Evolutionary conservation across 2,888 invertebrate genomes (phyloP), one percentile per base, ranked within the genome.

Genomic region (Pomacea canaliculata): DNA sequence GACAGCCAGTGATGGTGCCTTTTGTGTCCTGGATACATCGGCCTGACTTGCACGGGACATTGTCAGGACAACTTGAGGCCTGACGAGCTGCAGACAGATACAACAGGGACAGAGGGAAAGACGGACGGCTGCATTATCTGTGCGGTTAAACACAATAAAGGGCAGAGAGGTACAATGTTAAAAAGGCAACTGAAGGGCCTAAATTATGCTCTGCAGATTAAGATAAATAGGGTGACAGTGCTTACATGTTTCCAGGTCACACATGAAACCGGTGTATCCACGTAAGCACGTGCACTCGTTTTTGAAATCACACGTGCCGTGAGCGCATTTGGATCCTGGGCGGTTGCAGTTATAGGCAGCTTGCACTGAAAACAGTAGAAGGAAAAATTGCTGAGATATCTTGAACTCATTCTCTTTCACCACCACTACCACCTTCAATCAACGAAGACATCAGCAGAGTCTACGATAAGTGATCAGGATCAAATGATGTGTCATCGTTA

Each of bases 241-340:
- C 63, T 62, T 62, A 72, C 72, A 59, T 49, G 74, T 62, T 37
- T 74, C 74, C 10, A 69, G 48, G 27, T 74, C 74, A 48, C 74
- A 74, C 49, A 74, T 59, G 27, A 27, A 74, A 49, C 74, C 74
- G 1, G 74, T 60, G 27, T 74, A 74, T 13, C 74, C 74, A 12
- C 69, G 56, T 48, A 68, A 48, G 16, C 74, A 74, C 48, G 74
- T 68, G 19, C 74, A 74, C 49, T 23, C 69, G 59, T 74, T 67
- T 48, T 59, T 74, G 68, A 62, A 74, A 37, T 74, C 74, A 23
- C 74, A 74, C 59, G 67, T 74, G 23, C 74, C 74, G 18, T 74
- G 74, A 5, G 48, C 62, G 69, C 74, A 74, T 59, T 62, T 74
- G 49, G 68, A 74, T 9, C 74, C 74, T 16, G 74, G 74, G 9